Evolutionary conservation across 1,140 invertebrate genomes (phyloP), one percentile per base, ranked within the genome.

Genomic region (Zaprionus davidi): DNA sequence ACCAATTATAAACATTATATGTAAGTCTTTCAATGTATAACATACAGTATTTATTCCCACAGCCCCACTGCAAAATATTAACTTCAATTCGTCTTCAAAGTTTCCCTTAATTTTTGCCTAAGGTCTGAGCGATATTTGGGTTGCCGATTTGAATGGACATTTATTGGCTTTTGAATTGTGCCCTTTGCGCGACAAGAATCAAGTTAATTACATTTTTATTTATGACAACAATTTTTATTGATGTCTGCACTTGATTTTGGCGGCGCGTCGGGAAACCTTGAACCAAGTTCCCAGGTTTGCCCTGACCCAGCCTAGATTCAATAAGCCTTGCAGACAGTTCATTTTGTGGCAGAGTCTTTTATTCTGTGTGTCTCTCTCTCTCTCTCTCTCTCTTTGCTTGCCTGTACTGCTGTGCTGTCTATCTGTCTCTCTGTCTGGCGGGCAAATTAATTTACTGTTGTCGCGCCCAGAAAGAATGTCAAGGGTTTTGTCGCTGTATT

Each of bases 391-490:
- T 56, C 20, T 66, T 56, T 38, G 51, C 53, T 5, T 28, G 34
- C 34, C 34, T 36, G 12, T 36, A 12, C 22, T 17, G 38, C 15
- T 41, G 2, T 58, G 20, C 28, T 34, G 6, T 31, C 24, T 5
- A 1, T 36, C 17, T 34, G 9, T 41, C 36, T 20, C 20, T 24
- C 20, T 60, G 36, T 41, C 17, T 69, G 66, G 36, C 59, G 49
- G 72, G 31, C 53, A 75, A 71, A 75, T 75, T 75, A 75, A 75
- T 75, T 75, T 75, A 64, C 31, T 58, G 72, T 63, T 56, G 49
- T 58, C 59, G 62, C 53, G 26, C 51, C n/a, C 51, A 24, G 55
- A 38, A 59, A 58, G 22, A 72, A 46, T 73, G 65, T 59, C 71
- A 69, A 68, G 64, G 44, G 46, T 53, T 51, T 51, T 51, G 9